phyloP scores from a whole-genome alignment of 2,797 vertebrate species.

The Microcaecilia unicolor region DNA sequence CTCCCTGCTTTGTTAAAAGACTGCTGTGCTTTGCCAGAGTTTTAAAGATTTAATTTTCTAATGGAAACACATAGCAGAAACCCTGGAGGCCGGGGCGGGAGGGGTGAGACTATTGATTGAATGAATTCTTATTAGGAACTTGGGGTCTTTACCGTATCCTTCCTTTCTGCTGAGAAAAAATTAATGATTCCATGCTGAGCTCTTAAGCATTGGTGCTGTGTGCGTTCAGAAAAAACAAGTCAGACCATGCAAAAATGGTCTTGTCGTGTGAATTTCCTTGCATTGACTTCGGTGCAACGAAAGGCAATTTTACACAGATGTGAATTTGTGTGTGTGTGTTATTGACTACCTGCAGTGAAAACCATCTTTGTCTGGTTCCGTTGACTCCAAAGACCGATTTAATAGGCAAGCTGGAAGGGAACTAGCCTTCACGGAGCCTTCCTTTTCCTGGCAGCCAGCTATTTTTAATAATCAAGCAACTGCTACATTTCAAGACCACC shows the following conservation, averaged over 20 bases:
- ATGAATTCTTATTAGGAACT: conserved; percentile 17
- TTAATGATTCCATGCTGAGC: neutral
- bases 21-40: conserved; percentile 6
- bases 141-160: conserved; percentile 4
- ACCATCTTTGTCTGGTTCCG: conserved; percentile 11
- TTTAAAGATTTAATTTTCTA: conserved; percentile 11
- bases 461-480: conserved; percentile 11
- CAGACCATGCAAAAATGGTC: conserved; percentile 5
- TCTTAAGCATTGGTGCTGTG: conserved; percentile 11
- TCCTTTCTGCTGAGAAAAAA: conserved; percentile 16
- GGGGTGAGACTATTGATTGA: conserved; percentile 3
- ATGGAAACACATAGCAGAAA: neutral
- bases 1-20: neutral
- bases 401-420: conserved; percentile 11
- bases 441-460: neutral
- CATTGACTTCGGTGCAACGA: too few relatives aligned
- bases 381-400: conserved; percentile 7
- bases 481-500: conserved; percentile 6
- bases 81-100: conserved; percentile 1
- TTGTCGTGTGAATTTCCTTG: conserved; percentile 2
- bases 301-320: neutral
- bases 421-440: neutral
- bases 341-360: conserved; percentile 2
- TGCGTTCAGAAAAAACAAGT: conserved; percentile 6
- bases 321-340: neutral